Base-by-base conservation (phyloP, 2,797 vertebrate species). In the Dendrocincla fuliginosa region DNA sequence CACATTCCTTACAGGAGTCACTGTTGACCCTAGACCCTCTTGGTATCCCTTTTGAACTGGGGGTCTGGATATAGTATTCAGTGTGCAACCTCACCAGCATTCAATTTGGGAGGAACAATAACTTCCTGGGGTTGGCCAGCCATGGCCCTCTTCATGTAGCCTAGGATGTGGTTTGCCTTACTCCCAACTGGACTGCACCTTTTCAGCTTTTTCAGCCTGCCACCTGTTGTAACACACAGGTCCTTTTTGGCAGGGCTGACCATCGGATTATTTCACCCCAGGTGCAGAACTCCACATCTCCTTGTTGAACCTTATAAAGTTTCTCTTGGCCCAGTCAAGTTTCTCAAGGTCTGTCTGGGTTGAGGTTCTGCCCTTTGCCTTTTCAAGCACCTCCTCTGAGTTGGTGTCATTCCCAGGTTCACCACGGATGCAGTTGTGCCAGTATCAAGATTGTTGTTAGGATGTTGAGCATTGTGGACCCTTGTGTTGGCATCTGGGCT, bases 341-440 rank as follows among this genome's bases (percentile, higher is more conserved):
- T 61, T 67, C 39, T 10, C 37, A 49, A 41, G 41, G 33, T 49
- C 44, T 23, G 0, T 49, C 11, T 41, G 41, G 32, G 22, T 20
- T 55, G 35, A 57, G 11, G 39, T 69, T 83, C 71, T 86, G 42
- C 33, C 15, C 8, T 57, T 71, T 87, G 63, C 25, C 53, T 84
- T 84, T 75, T 53, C 53, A 46, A 0, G 17, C n/a, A 33, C 19
- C 22, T 63, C 39, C 35, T 63, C 44, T 84, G 50, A 23, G 20
- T 46, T 32, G 1, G 17, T 18, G 17, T 68, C 20, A 27, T 32
- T 24, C 0, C 0, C 30, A 42, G 50, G 6, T 78, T 69, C 68
- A n/a, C 27, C 0, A 0, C 18, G 39, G 32, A 4, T 47, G 70
- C 27, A 61, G 52, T 17, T 56, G 37, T 2, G 18, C 47, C 0